phyloP scores from a whole-genome alignment of 92 coral and sea anemone genomes.

The Bergia sp. region DNA sequence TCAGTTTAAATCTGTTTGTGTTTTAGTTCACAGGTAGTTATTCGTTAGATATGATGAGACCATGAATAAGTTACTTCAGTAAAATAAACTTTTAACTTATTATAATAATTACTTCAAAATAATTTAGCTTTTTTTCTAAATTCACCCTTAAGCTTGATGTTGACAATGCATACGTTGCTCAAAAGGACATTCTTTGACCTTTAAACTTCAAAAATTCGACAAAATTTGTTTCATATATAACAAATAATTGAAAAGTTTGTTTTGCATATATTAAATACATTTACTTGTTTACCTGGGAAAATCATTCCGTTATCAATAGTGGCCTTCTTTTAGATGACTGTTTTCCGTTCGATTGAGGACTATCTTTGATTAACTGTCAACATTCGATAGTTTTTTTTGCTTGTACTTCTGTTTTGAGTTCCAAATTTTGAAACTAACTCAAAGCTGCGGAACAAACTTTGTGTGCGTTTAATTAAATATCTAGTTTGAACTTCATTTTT shows the following conservation, averaged over 20 bases:
- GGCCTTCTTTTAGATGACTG: neutral
- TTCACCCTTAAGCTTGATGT: too few species aligned
- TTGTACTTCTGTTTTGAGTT: neutral
- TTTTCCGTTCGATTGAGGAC: neutral
- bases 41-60: neutral
- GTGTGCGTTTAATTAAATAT: neutral
- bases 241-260: neutral
- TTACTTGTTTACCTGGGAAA: neutral
- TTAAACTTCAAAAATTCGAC: too few species aligned
- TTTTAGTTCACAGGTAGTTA: neutral
- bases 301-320: neutral
- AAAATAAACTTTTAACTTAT: too few species aligned
- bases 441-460: neutral
- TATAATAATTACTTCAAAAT: too few species aligned
- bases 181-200: neutral
- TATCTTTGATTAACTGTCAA: neutral
- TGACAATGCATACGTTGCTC: too few species aligned
- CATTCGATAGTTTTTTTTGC: neutral
- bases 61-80: neutral
- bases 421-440: neutral
- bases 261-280: too few species aligned
- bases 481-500: neutral
- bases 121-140: too few species aligned
- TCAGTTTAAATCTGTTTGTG: constrained; percentile 21
- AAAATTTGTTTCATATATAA: neutral